A percentile compares a stretch with the other conserved stretches of the same genome.
phyloP scores from a whole-genome alignment of 2,888 invertebrate genomes.

The Melipona beecheii region DNA sequence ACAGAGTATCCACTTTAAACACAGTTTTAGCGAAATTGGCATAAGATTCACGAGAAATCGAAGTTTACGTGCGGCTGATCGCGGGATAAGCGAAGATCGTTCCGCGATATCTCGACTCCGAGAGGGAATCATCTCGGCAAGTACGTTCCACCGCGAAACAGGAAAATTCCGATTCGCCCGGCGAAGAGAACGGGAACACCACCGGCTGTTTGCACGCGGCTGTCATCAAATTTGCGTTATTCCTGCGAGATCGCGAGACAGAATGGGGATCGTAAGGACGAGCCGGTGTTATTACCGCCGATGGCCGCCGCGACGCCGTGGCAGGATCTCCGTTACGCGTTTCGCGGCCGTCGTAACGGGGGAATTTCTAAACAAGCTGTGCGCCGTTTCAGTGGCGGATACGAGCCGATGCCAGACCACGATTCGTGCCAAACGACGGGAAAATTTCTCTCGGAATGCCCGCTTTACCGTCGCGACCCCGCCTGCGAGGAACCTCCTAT shows the following conservation, averaged over 20 bases:
- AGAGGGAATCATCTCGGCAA: not conserved
- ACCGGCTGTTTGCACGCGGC: constrained; percentile 43
- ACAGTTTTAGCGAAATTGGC: too few relatives aligned
- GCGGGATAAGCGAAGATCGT: not conserved
- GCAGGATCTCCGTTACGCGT: constrained; percentile 7
- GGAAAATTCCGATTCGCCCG: constrained; percentile 23
- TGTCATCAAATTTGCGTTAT: constrained; percentile 57
- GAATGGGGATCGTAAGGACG: constrained; percentile 49
- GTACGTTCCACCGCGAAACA: not conserved
- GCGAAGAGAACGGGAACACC: constrained; percentile 31
- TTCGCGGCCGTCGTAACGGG: constrained; percentile 17
- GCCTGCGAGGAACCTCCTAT: not conserved
- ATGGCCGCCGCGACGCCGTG: constrained; percentile 2
- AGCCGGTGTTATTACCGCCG: constrained; percentile 45
- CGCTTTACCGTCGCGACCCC: not conserved
- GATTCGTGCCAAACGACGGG: constrained; percentile 20
- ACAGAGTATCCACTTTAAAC: too few relatives aligned
- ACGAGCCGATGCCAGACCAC: constrained; percentile 13
- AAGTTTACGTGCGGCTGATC: too few relatives aligned
- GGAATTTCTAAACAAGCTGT: constrained; percentile 45
- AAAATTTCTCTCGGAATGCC: constrained; percentile 33
- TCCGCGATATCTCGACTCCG: not conserved
- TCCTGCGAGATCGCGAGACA: constrained; percentile 29
- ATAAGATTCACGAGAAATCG: too few relatives aligned
- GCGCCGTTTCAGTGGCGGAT: constrained; percentile 18